Conservation (phyloP, 2,113 vertebrate species). For the Cathartes aura region DNA sequence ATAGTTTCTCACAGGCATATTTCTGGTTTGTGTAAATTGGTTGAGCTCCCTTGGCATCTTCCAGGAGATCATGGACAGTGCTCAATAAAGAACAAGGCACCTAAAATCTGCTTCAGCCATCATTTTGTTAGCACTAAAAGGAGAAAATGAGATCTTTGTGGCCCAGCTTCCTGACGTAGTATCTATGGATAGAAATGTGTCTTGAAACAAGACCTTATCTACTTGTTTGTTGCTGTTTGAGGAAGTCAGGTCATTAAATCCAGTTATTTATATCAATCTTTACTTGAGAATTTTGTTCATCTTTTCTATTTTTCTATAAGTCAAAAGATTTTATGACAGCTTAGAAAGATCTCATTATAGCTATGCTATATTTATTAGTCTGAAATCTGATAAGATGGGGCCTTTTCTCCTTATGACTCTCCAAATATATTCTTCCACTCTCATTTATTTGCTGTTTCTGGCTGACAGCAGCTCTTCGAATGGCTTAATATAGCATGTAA, state of each 20-base stretch:
- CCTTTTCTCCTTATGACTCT: not conserved
- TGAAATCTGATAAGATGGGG: not conserved
- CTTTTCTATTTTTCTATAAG: not conserved
- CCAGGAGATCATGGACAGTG: not conserved
- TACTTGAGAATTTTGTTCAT: not conserved
- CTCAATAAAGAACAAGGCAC: not conserved
- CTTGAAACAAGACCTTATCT: not conserved
- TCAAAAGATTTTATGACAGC: not conserved
- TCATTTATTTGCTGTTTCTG: slow-evolving; percentile 1
- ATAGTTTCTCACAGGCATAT: not conserved
- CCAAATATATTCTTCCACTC: not conserved
- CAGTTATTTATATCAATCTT: not conserved
- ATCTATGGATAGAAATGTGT: not conserved
- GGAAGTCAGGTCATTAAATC: not conserved
- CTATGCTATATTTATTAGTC: not conserved
- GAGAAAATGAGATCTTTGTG: not conserved
- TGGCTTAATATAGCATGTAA: not conserved
- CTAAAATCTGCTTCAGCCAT: not conserved
- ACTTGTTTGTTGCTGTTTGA: not conserved
- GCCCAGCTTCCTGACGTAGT: not conserved
- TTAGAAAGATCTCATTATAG: not conserved
- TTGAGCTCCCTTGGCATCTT: not conserved
- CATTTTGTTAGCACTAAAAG: not conserved
- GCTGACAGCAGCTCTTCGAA: not conserved
- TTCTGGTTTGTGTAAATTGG: not conserved